Evolutionary conservation across 2,888 invertebrate species (phyloP).

Genomic region (Pandemis corylana): DNA sequence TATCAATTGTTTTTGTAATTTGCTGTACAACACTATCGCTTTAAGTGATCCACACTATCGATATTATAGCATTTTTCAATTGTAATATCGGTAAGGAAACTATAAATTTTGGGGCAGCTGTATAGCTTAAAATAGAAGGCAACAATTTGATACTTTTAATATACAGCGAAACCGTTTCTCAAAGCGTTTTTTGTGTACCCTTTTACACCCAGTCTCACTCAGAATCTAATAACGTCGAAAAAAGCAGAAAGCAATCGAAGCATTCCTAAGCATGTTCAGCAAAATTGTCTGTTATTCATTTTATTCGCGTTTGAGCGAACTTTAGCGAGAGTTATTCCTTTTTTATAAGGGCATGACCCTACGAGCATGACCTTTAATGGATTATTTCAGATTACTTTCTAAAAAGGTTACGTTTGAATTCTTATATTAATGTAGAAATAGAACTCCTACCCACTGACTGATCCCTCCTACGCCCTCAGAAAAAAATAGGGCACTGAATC

Average conservation of each 20-base stretch:
- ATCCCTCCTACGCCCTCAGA: too few relatives aligned
- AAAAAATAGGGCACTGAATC: too few relatives aligned
- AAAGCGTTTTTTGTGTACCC: neutral
- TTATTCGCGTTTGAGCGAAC: constrained; percentile 6
- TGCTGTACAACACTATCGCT: too few relatives aligned
- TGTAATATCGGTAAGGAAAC: too few relatives aligned
- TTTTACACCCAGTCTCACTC: constrained; percentile 15
- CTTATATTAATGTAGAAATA: too few relatives aligned
- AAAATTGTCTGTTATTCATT: constrained; percentile 19
- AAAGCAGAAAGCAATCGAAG: constrained; percentile 26
- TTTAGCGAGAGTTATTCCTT: neutral
- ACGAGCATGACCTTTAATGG: neutral
- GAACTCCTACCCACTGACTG: too few relatives aligned
- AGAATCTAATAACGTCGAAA: constrained; percentile 30
- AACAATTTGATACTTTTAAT: neutral
- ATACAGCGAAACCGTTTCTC: neutral
- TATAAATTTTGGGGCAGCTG: too few relatives aligned
- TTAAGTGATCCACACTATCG: too few relatives aligned
- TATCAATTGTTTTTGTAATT: too few relatives aligned
- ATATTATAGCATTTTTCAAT: too few relatives aligned
- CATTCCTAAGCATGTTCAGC: constrained; percentile 18
- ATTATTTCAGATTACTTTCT: neutral
- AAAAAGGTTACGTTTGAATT: too few relatives aligned
- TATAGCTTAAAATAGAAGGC: neutral
- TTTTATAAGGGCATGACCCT: neutral